Evolutionary conservation across 2,113 vertebrate genomes (phyloP).

Genomic region (Naja naja): DNA sequence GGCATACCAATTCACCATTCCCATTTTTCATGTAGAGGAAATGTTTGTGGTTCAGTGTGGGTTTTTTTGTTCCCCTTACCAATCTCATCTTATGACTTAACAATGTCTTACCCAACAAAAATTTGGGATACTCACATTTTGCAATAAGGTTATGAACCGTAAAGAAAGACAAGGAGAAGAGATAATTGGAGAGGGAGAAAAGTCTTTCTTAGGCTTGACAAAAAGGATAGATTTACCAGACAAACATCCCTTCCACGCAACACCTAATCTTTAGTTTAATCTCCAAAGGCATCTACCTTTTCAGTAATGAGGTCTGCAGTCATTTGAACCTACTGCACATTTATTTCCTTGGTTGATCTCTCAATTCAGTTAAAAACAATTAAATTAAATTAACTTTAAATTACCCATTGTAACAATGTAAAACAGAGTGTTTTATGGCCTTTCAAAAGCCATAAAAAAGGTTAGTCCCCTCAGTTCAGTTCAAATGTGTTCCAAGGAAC

Average conservation of each 20-base stretch:
- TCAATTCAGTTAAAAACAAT: background rate
- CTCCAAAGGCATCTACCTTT: background rate
- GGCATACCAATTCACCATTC: background rate
- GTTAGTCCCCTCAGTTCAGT: background rate
- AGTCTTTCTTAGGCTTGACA: background rate
- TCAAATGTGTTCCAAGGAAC: background rate
- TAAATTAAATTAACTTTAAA: background rate
- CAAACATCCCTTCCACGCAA: background rate
- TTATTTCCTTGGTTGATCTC: background rate
- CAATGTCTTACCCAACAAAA: background rate
- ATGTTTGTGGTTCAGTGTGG: background rate
- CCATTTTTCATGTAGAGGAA: background rate
- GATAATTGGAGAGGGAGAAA: background rate
- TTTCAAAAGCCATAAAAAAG: background rate
- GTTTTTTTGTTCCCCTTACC: background rate
- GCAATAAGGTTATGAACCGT: background rate
- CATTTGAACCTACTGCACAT: background rate
- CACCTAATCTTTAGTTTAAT: background rate
- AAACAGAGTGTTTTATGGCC: background rate
- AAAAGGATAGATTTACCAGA: background rate
- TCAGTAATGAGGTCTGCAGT: background rate
- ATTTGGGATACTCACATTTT: background rate
- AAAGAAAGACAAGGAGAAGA: background rate
- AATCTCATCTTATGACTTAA: background rate
- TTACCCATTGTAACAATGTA: background rate